A percentile compares a stretch with the other conserved stretches of the same genome.
phyloP scores from a whole-genome alignment of 2,888 invertebrate species.

The Spilarctia lutea region DNA sequence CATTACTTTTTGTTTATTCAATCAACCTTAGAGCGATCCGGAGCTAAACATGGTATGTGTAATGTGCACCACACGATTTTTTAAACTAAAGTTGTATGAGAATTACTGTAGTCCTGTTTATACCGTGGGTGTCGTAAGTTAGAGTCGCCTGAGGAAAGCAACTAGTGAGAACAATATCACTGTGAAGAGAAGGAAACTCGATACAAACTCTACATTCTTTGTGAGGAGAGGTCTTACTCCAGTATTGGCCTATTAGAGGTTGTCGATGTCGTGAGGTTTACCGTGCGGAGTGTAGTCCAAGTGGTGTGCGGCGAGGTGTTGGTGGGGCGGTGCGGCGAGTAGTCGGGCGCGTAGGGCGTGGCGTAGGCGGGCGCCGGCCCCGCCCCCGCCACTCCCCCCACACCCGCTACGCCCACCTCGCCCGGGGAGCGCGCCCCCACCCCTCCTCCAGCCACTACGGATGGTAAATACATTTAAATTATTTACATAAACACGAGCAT shows the following conservation, averaged over 20 bases:
- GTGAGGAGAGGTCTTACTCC: no score
- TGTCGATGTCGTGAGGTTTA: conserved; percentile 21
- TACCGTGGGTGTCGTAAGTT: no score
- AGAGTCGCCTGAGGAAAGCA: no score
- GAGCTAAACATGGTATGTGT: no score
- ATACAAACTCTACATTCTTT: no score
- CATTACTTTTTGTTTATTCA: background rate
- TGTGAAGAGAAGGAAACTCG: no score
- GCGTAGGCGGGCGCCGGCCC: conserved; percentile 87
- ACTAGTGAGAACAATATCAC: no score
- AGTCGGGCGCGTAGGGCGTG: conserved; percentile 84
- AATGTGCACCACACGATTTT: no score
- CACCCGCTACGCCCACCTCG: conserved; percentile 51
- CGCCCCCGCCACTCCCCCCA: conserved; percentile 67
- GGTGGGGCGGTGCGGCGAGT: conserved; percentile 81
- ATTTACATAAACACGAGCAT: background rate
- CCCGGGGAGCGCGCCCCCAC: conserved; percentile 44
- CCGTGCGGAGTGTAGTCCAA: conserved; percentile 78
- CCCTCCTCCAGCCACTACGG: conserved; percentile 17
- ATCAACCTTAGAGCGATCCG: background rate
- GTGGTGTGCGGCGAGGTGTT: conserved; percentile 83
- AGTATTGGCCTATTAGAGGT: no score
- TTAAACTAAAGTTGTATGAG: no score
- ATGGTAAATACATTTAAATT: background rate
- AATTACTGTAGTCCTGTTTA: no score